Evolutionary conservation across 2,888 invertebrate species (phyloP).

Genomic region (Aleiodes alternator): DNA sequence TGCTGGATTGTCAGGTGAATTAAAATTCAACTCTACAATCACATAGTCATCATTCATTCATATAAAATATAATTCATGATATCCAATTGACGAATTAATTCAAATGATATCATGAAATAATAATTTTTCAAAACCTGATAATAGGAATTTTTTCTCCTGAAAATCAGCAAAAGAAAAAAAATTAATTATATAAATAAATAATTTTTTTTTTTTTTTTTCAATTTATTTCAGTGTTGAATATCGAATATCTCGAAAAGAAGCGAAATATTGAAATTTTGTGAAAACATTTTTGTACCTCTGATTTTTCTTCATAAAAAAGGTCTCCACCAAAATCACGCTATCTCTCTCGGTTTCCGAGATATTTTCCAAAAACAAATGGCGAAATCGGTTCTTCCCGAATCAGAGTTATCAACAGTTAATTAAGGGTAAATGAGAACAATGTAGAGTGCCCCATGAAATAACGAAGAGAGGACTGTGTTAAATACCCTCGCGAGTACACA

Average conservation of each 20-base stretch:
- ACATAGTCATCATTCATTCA: conserved; percentile 35
- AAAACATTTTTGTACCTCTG: too few species aligned
- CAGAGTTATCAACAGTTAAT: neutral
- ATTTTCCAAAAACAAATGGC: too few species aligned
- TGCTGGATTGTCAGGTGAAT: conserved; percentile 25
- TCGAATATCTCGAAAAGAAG: too few species aligned
- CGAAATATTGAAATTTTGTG: too few species aligned
- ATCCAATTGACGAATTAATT: conserved; percentile 36
- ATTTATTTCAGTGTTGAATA: too few species aligned
- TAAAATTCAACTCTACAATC: conserved; percentile 29
- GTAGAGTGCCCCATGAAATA: neutral
- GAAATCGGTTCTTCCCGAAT: too few species aligned
- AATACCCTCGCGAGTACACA: conserved; percentile 47
- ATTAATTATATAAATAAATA: neutral
- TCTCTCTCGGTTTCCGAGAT: too few species aligned
- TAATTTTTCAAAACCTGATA: neutral
- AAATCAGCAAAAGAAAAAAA: neutral
- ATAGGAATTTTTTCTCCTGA: neutral
- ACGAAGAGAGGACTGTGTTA: conserved; percentile 23
- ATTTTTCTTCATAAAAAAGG: too few species aligned
- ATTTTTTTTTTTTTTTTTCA: too few species aligned
- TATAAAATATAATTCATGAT: conserved; percentile 15
- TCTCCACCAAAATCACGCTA: too few species aligned
- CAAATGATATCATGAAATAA: conserved; percentile 20
- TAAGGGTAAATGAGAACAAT: neutral